A percentile compares a stretch with the other conserved stretches of the same genome.
Evolutionary conservation across 1,140 invertebrate genomes (phyloP).

Genomic region (Diachasma alloeum): DNA sequence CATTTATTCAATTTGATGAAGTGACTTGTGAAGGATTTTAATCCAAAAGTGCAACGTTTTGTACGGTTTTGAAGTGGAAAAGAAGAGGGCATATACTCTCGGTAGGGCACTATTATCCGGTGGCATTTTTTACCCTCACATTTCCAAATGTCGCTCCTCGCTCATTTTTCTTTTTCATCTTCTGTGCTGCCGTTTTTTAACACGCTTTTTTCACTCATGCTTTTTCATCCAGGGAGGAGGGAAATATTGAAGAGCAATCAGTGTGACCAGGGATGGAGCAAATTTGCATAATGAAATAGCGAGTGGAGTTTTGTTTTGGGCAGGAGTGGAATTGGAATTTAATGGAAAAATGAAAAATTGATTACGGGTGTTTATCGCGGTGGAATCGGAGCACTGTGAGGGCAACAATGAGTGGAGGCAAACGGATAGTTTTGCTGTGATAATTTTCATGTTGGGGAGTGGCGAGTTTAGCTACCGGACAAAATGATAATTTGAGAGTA

Average conservation of each 20-base stretch:
- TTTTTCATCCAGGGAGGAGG: background rate
- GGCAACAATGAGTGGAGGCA: too few species aligned
- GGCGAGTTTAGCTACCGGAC: too few species aligned
- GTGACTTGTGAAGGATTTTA: background rate
- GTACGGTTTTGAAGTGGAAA: background rate
- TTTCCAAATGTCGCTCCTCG: constrained; percentile 48
- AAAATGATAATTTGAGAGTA: too few species aligned
- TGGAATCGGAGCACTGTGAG: too few species aligned
- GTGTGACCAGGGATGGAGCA: background rate
- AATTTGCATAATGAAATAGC: background rate
- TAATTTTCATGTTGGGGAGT: too few species aligned
- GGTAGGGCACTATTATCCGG: background rate
- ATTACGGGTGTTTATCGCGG: background rate
- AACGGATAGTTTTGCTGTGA: too few species aligned
- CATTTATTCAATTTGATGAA: background rate
- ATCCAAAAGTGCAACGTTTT: background rate
- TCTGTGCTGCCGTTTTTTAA: constrained; percentile 20
- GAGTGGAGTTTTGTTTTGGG: background rate
- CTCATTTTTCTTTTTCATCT: background rate
- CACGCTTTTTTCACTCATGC: background rate
- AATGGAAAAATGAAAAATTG: background rate
- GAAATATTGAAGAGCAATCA: background rate
- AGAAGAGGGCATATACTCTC: background rate
- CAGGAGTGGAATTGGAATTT: background rate
- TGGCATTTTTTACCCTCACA: constrained; percentile 40